These are phyloP conservation scores for Hyla sarda DNA, from an alignment of 2,113 vertebrate genomes.

Conservation along the genomic window DNA sequence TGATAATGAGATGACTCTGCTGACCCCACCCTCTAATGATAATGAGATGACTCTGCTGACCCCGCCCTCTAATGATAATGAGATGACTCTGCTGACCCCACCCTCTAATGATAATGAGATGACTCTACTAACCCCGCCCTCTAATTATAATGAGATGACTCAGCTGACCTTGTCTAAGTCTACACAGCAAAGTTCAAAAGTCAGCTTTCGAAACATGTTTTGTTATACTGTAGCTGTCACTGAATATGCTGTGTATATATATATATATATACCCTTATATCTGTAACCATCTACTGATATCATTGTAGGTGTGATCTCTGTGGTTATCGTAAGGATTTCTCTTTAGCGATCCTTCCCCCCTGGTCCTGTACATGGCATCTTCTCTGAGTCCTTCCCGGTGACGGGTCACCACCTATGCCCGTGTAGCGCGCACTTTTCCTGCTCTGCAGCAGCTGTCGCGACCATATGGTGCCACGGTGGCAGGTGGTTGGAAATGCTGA, in stretches of 20 bases:
- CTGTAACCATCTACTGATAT: no score
- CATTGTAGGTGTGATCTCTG: no score
- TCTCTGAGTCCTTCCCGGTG: not conserved
- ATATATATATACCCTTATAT: no score
- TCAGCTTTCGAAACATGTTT: no score
- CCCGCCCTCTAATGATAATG: not conserved
- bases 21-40: not conserved
- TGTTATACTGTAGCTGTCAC: no score
- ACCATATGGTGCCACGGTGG: conserved; percentile 27
- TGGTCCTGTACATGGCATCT: not conserved
- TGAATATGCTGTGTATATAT: no score
- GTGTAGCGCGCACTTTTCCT: not conserved
- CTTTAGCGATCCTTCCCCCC: not conserved
- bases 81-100: not conserved
- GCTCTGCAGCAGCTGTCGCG: not conserved
- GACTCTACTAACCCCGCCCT: no score
- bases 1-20: not conserved
- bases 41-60: not conserved
- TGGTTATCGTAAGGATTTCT: no score
- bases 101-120: not conserved
- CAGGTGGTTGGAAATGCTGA: conserved; percentile 54
- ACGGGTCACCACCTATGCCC: conserved; percentile 11
- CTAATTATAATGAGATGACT: no score
- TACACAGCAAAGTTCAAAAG: no score
- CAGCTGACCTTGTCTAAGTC: no score